phyloP scores from a whole-genome alignment of 2,113 vertebrate genomes.

The Erythrocercus mccallii region DNA sequence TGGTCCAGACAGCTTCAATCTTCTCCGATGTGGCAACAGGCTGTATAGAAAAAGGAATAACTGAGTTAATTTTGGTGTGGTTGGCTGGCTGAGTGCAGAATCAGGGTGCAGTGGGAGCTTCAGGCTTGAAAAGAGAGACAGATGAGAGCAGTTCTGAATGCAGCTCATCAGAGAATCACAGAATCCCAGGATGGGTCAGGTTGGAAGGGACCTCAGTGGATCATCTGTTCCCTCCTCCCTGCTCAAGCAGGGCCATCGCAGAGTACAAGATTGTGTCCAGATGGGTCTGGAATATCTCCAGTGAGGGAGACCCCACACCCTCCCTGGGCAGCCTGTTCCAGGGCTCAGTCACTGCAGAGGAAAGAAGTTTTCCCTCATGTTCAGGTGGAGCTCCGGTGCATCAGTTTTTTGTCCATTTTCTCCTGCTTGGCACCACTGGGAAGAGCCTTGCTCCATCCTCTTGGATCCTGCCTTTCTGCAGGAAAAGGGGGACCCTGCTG shows the following conservation, averaged over 20 bases:
- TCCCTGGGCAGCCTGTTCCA: background rate
- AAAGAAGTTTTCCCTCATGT: background rate
- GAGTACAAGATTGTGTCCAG: background rate
- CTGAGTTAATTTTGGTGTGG: background rate
- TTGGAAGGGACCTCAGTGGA: background rate
- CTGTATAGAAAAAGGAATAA: background rate
- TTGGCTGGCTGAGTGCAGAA: background rate
- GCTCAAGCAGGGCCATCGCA: background rate
- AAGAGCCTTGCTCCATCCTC: background rate
- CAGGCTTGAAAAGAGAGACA: background rate
- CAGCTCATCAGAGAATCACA: background rate
- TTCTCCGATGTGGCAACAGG: background rate
- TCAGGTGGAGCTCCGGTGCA: background rate
- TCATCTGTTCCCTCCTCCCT: background rate
- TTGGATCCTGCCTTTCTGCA: background rate
- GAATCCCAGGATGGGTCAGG: background rate
- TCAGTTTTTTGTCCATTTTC: background rate
- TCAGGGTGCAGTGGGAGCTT: background rate
- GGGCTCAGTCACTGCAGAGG: background rate
- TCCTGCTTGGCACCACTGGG: background rate
- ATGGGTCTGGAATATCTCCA: background rate
- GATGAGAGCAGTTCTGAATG: background rate
- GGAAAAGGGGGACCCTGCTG: background rate
- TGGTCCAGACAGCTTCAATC: background rate
- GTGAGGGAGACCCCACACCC: background rate